These are phyloP conservation scores for Petrosia ficiformis DNA, from an alignment of 37 sponge, comb jelly and placozoan genomes.

Conservation along the genomic window DNA sequence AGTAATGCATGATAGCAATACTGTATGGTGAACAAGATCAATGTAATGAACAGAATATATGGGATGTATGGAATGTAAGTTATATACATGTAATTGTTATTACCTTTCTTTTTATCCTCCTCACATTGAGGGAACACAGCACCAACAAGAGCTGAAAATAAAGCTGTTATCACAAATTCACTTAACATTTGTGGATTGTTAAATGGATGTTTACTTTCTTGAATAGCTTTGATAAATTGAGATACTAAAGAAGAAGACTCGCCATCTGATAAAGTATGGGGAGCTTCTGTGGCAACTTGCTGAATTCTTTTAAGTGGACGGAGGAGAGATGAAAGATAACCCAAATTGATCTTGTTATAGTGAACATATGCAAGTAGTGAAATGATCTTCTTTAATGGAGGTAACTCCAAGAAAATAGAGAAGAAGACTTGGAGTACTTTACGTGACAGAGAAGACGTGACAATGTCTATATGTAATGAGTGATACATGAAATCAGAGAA, in stretches of 20 bases:
- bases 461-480: conserved; percentile 30
- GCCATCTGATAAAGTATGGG: not conserved
- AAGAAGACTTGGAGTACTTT: conserved; percentile 35
- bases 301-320: conserved; percentile 47
- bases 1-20: too few relatives aligned
- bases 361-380: conserved; percentile 40
- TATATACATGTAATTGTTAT: not conserved
- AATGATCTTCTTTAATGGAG: not conserved
- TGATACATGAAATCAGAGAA: conserved; percentile 59
- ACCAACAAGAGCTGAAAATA: conserved; percentile 48
- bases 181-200: conserved; percentile 27
- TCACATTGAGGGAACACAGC: conserved; percentile 6
- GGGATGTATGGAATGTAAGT: too few relatives aligned
- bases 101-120: not conserved
- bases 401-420: conserved; percentile 14
- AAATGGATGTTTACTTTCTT: conserved; percentile 15
- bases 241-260: not conserved
- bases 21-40: too few relatives aligned
- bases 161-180: conserved; percentile 36
- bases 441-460: conserved; percentile 17
- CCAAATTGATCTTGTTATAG: conserved; percentile 54
- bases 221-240: conserved; percentile 22
- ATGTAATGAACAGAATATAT: too few relatives aligned
- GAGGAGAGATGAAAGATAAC: conserved; percentile 45
- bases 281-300: conserved; percentile 1